Evolutionary conservation across 2,797 vertebrate genomes (phyloP).

Genomic region (Tragelaphus oryx): DNA sequence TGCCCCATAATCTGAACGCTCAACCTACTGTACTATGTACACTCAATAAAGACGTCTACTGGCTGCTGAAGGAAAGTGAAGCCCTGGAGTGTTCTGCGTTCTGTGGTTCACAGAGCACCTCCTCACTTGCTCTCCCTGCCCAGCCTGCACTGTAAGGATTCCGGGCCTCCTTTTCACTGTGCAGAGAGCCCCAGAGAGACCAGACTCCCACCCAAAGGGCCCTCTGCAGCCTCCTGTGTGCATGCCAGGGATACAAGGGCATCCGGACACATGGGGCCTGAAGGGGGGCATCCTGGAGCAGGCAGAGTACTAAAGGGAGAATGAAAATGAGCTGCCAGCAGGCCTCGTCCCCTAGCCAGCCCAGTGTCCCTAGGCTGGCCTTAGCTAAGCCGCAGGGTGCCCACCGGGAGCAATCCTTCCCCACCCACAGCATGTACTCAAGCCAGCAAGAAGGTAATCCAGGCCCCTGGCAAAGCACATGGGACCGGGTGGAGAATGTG

Average conservation of each 20-base stretch:
- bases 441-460: background rate
- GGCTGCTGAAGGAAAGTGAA: background rate
- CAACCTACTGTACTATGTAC: no score
- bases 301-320: background rate
- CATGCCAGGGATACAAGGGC: no score
- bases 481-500: rapidly evolving
- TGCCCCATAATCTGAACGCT: rapidly evolving
- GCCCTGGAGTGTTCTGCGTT: rapidly evolving
- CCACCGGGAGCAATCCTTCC: background rate
- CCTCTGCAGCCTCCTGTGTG: no score
- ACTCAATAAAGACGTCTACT: rapidly evolving
- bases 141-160: no score
- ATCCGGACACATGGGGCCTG: rapidly evolving
- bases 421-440: rapidly evolving
- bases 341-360: background rate
- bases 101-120: rapidly evolving
- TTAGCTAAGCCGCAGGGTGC: background rate
- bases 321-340: background rate
- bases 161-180: background rate
- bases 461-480: background rate
- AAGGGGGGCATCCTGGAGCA: rapidly evolving
- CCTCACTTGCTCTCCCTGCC: rapidly evolving
- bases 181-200: background rate
- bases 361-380: background rate
- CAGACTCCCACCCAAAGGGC: background rate